Evolutionary conservation across 2,888 invertebrate genomes (phyloP).

Genomic region (Drosophila lacicola): DNA sequence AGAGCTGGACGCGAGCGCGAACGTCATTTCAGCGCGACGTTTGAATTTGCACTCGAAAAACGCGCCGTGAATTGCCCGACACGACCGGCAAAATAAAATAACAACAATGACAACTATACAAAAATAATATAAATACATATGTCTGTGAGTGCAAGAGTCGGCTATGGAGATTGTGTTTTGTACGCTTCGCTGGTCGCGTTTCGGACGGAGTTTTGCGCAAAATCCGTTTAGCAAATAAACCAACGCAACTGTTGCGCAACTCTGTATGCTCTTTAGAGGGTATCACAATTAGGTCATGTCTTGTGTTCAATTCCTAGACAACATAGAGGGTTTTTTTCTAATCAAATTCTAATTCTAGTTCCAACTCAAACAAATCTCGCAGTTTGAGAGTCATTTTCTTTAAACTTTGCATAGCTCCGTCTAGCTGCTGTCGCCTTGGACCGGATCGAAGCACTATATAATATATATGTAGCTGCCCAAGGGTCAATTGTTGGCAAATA

Average conservation of each 20-base stretch:
- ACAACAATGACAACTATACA: conserved; percentile 1
- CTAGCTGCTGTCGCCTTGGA: no score
- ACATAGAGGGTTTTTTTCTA: no score
- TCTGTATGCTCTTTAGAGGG: not conserved
- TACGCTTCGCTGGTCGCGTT: conserved; percentile 42
- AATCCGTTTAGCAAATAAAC: conserved; percentile 17
- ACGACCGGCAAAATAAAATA: conserved; percentile 38
- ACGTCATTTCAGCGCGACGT: conserved; percentile 71
- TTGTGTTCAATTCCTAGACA: no score
- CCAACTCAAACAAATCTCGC: no score
- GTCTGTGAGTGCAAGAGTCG: conserved; percentile 25
- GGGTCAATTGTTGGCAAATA: no score
- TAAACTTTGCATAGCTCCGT: no score
- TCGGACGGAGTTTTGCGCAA: conserved; percentile 20
- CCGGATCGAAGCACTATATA: no score
- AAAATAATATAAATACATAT: not conserved
- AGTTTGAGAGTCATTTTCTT: no score
- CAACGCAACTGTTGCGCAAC: conserved; percentile 18
- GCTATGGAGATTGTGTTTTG: conserved; percentile 26
- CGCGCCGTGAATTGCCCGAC: conserved; percentile 15
- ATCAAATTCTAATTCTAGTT: no score
- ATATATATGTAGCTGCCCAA: no score
- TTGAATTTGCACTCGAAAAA: conserved; percentile 69
- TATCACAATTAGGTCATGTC: no score
- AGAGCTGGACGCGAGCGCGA: conserved; percentile 24